Conservation (phyloP, 2,113 vertebrate species). For the Cervus canadensis region DNA sequence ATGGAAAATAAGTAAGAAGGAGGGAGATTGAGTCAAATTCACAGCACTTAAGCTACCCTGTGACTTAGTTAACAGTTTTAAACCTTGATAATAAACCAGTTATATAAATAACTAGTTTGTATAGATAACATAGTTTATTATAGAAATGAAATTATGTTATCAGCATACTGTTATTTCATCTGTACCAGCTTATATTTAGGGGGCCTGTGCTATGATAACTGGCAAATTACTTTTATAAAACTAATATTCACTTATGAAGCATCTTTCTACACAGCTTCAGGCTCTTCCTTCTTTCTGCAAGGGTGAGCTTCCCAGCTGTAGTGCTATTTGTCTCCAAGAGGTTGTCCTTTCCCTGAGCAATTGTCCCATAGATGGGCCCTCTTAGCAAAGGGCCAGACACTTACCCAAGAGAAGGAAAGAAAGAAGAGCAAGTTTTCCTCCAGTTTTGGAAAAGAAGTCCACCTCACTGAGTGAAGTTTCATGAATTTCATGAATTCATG, state of each 20-base stretch:
- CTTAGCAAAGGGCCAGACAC: constrained; percentile 13
- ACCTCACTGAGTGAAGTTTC: not conserved
- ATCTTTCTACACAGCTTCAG: not conserved
- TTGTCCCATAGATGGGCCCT: not conserved
- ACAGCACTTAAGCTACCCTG: not conserved
- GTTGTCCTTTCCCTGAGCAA: not conserved
- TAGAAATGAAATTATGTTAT: constrained; percentile 27
- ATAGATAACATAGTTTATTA: not conserved
- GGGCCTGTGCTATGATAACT: not conserved
- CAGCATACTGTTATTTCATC: not conserved
- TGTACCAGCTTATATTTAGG: not conserved
- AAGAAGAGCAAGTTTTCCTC: not conserved
- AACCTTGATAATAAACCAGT: not conserved
- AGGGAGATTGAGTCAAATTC: not conserved
- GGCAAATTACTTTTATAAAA: constrained; percentile 20
- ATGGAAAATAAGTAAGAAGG: constrained; percentile 91
- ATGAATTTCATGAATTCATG: not conserved
- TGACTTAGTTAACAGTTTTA: constrained; percentile 9
- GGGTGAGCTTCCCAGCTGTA: not conserved
- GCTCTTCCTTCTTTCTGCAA: not conserved
- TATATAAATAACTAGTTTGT: constrained; percentile 3
- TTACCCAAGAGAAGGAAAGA: not conserved
- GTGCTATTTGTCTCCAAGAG: not conserved
- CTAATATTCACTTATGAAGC: not conserved
- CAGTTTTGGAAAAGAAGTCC: not conserved